Base-by-base conservation (phyloP, 2,113 vertebrate species). In the Butorides virescens region DNA sequence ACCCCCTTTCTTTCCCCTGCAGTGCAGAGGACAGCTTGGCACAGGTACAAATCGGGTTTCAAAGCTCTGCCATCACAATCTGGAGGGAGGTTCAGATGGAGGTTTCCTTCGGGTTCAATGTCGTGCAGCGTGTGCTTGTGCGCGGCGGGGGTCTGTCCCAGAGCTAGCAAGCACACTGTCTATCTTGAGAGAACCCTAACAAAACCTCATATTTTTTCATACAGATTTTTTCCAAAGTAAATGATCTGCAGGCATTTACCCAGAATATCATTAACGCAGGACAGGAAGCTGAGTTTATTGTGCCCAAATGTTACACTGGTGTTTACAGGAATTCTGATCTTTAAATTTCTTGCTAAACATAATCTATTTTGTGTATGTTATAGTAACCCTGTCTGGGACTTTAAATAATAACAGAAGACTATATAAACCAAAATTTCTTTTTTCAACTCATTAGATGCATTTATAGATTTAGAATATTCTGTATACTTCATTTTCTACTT, bases 301-400 rank as follows among this genome's bases (percentile, higher is more conserved):
- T 94, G 53, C 70, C 87, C 89, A 93, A 92, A 87, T 93, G 72
- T 88, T 94, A 70, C 25, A 56, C 47, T 87, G 55, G 30, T 93
- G 97, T 97, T 98, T 97, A 97, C 25, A 81, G 95, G 86, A 95
- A 92, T 96, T 81, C 73, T 62, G n/a, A 90, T 97, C 84, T 94
- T 96, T 86, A 93, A 55, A 87, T 92, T 86, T 90, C 85, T 96
- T 88, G 37, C 58, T 91, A 93, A 89, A 74, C 61, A 88, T 74
- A 90, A 90, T 92, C 74, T 93, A 36, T 93, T 95, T 97, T 94
- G 82, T 96, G 50, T 49, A 66, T 80, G 74, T 93, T 95, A 83
- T 72, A 96, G 86, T 91, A 90, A 86, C 59, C 15, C 68, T 80
- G 73, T 95, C 90, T 94, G 92, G 76, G 92, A 93, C 67, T 95